These are phyloP conservation scores for Onychomys leucogaster DNA, from an alignment of 2,797 vertebrate species.

Conservation along the genomic window DNA sequence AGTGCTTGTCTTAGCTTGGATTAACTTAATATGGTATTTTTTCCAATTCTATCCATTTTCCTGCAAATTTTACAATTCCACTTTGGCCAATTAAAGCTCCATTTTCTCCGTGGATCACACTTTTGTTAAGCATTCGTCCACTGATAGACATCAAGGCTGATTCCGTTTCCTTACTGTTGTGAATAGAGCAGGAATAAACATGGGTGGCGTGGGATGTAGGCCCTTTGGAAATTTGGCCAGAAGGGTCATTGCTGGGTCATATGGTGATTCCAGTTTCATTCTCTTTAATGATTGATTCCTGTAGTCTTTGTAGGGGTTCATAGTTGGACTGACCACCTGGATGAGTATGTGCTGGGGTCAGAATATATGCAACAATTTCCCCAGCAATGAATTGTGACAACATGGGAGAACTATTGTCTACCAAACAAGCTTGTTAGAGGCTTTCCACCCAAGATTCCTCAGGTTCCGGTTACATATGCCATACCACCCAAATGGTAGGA, in stretches of 20 bases:
- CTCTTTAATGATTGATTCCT: neutral
- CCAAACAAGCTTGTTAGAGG: neutral
- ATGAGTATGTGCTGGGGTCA: neutral
- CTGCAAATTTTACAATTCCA: neutral
- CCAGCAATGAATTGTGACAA: neutral
- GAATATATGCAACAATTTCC: neutral
- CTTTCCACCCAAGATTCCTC: neutral
- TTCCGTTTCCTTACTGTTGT: neutral
- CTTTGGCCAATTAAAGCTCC: neutral
- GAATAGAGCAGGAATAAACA: neutral
- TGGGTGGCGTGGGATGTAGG: no score
- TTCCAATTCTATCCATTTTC: neutral
- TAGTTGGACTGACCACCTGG: neutral
- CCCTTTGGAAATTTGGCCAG: neutral
- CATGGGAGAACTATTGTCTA: rapidly evolving
- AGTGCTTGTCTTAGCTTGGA: neutral
- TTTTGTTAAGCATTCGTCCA: neutral
- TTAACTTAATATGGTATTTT: neutral
- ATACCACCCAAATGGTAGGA: neutral
- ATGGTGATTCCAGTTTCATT: neutral
- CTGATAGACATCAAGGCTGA: no score
- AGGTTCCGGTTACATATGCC: neutral
- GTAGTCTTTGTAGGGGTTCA: neutral
- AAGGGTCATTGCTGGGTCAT: neutral
- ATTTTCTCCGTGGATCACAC: neutral